These are phyloP conservation scores for Microcebus griseorufus DNA, from an alignment of 2,113 vertebrate genomes.

Conservation along the genomic window DNA sequence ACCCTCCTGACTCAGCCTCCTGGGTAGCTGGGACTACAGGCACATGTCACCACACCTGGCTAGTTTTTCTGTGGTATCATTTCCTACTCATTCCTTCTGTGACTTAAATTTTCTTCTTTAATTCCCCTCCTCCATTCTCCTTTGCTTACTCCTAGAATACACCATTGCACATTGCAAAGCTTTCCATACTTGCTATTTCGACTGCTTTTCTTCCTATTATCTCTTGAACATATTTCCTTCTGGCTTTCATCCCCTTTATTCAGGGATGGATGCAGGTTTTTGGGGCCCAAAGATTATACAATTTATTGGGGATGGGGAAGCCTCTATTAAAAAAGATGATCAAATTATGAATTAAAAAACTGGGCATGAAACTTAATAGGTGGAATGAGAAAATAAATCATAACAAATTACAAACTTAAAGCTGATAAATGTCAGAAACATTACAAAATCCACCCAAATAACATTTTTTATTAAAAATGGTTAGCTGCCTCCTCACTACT, in stretches of 20 bases:
- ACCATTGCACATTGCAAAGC: background rate
- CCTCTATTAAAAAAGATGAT: background rate
- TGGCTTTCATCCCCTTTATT: background rate
- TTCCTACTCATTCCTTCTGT: background rate
- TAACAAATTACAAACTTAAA: background rate
- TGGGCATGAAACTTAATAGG: background rate
- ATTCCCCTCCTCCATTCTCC: no score
- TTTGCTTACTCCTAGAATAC: background rate
- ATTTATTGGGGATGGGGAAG: background rate
- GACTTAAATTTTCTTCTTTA: background rate
- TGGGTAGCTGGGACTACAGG: background rate
- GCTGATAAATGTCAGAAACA: background rate
- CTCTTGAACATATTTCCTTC: background rate
- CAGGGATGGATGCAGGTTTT: background rate
- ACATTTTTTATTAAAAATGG: no score
- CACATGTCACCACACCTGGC: background rate
- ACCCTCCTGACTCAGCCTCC: background rate
- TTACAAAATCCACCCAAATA: background rate
- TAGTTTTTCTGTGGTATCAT: background rate
- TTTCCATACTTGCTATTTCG: background rate
- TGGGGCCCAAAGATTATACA: background rate
- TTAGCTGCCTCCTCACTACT: background rate
- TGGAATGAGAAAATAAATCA: background rate
- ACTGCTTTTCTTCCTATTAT: background rate
- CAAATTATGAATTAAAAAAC: background rate